Base-by-base conservation (phyloP, 2,797 vertebrate species). In the Eleutherodactylus coqui region DNA sequence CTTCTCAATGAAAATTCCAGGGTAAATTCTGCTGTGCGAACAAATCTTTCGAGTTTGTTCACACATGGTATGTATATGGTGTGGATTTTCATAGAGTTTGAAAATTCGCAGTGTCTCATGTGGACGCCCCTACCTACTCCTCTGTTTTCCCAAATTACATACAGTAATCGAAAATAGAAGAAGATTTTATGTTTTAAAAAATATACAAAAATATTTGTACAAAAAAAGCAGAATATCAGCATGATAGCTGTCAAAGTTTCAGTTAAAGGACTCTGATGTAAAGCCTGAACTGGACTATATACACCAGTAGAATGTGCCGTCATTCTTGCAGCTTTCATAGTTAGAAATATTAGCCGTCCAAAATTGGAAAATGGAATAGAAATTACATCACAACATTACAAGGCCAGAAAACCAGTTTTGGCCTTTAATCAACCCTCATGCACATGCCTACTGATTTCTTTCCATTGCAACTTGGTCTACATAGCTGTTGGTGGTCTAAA, bases 401-500 rank as follows among this genome's bases (percentile, higher is more conserved):
- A 43, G 19, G 38, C 38, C 19, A n/a, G 38, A 41, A 43, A 72
- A 43, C 34, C 21, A 72, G 36, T 41, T 16, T 72, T 72, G 69
- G 36, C 36, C 1, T 21, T 34, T 67, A 1, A 16, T 14, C 64
- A 67, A 67, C 36, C 29, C 64, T 19, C 49, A 76, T 34, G 19
- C 75, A 76, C 47, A 76, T 21, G 49, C 75, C 32, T 34, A 76
- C 47, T 53, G 29, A 51, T 10, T 78, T 38, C 14, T 43, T 41
- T 4, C 34, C 36, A 58, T n/a, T 78, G 13, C 27, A 78, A 78
- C 51, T 58, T n/a, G 53, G 34, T 55, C 36, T 13, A 11, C 34
- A 41, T 38, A 78, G 43, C 21, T 58, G 34, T 78, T 53, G 76
- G 76, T 60, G 76, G 32, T 55, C 76, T 24, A 41, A 58, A 60